phyloP scores from a whole-genome alignment of 1,140 invertebrate genomes.

The Thrips palmi region DNA sequence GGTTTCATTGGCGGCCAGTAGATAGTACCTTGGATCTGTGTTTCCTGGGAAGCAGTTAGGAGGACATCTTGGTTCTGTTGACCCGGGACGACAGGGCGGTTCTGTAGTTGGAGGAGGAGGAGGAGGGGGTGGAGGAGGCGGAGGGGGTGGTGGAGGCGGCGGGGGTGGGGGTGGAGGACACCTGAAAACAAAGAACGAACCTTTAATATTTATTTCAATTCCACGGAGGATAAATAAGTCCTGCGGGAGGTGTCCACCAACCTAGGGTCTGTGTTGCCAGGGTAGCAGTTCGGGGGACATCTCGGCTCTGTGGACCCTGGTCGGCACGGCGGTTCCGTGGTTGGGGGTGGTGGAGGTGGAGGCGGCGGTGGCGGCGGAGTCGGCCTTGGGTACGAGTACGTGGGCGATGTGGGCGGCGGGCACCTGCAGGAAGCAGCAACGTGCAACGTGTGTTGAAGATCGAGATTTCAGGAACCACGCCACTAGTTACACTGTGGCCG shows the following conservation, averaged over 20 bases:
- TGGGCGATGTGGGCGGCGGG: conserved; percentile 3
- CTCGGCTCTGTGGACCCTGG: conserved; percentile 22
- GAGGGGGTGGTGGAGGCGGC: no score
- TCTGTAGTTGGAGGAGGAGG: conserved; percentile 15
- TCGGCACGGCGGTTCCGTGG: conserved; percentile 19
- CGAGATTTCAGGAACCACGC: conserved; percentile 3
- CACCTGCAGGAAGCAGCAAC: not conserved
- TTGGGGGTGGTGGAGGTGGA: no score
- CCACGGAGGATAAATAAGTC: conserved; percentile 24
- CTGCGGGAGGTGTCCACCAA: conserved; percentile 5
- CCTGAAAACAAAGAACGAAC: no score
- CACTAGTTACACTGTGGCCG: conserved; percentile 15
- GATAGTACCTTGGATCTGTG: conserved; percentile 17
- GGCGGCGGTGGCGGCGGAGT: conserved; percentile 11
- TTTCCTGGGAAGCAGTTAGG: conserved; percentile 19
- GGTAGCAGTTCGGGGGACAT: conserved; percentile 17
- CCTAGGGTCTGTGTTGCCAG: conserved; percentile 15
- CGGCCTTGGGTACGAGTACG: conserved; percentile 12
- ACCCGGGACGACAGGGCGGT: conserved; percentile 21
- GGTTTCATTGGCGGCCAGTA: no score
- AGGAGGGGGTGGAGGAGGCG: conserved; percentile 15
- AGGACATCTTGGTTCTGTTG: conserved; percentile 19
- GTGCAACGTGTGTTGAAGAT: conserved; percentile 6
- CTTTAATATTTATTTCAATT: no score
- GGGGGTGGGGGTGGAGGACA: no score